Evolutionary conservation across 2,797 vertebrate genomes (phyloP).

Genomic region (Gadopsis bispinosus): DNA sequence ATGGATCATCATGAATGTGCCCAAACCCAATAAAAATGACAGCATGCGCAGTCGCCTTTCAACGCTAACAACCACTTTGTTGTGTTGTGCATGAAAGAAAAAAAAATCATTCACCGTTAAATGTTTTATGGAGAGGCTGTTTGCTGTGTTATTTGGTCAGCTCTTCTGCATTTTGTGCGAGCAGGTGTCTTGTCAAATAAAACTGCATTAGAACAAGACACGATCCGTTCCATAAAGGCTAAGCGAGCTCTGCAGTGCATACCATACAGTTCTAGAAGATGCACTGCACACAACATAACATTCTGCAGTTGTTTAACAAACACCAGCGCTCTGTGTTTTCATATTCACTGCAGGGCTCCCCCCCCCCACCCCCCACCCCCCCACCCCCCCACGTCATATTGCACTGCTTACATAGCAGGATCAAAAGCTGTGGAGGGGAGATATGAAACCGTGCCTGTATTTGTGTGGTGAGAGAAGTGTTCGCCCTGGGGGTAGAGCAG

Average conservation of each 20-base stretch:
- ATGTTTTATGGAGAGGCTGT: neutral
- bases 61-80: neutral
- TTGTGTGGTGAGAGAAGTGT: conserved; percentile 58
- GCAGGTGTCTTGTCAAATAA: neutral
- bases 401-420: conserved; percentile 59
- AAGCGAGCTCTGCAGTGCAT: neutral
- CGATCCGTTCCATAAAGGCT: conserved; percentile 9
- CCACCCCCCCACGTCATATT: conserved; percentile 22
- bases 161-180: neutral
- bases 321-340: conserved; percentile 46
- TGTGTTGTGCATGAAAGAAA: neutral
- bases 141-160: neutral
- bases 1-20: neutral
- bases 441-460: conserved; percentile 68
- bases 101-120: no score
- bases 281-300: conserved; percentile 22
- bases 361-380: neutral
- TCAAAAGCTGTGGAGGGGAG: conserved; percentile 63
- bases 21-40: neutral
- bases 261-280: neutral
- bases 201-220: conserved; percentile 12
- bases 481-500: conserved; percentile 64
- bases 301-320: conserved; percentile 54
- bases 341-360: conserved; percentile 50
- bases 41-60: neutral